Conservation (phyloP, 23 tunicate species). For the Halocynthia roretzi region DNA sequence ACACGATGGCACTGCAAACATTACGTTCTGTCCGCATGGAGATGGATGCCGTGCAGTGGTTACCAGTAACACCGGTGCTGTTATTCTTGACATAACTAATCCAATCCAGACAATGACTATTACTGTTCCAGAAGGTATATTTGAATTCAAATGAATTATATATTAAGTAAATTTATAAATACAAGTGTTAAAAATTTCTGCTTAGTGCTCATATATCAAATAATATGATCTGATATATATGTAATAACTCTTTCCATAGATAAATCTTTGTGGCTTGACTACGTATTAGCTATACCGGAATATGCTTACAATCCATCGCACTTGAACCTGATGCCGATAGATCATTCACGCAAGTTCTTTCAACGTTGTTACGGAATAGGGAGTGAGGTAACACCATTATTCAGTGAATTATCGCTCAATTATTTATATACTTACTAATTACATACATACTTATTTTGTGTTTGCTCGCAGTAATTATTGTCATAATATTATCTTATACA, state of each 20-base stretch:
- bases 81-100: conserved; percentile 48
- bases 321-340: conserved; percentile 45
- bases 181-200: neutral
- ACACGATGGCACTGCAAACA: conserved; percentile 41
- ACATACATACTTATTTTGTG: too few species aligned
- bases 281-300: conserved; percentile 81
- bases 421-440: too few species aligned
- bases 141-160: neutral
- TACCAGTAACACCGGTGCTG: conserved; percentile 31
- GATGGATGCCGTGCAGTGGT: conserved; percentile 82
- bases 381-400: neutral
- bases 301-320: conserved; percentile 36
- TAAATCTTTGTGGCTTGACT: conserved; percentile 62
- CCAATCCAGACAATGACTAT: conserved; percentile 65
- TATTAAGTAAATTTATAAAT: neutral
- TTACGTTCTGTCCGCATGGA: conserved; percentile 58
- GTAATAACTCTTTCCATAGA: conserved; percentile 26
- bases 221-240: neutral
- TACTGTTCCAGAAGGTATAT: conserved; percentile 55
- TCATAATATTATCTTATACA: neutral
- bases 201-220: neutral
- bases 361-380: conserved; percentile 23
- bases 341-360: conserved; percentile 60
- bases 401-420: too few species aligned
- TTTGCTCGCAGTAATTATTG: too few species aligned